phyloP scores from a whole-genome alignment of 2,888 invertebrate genomes.

The Ophioninae sp. region DNA sequence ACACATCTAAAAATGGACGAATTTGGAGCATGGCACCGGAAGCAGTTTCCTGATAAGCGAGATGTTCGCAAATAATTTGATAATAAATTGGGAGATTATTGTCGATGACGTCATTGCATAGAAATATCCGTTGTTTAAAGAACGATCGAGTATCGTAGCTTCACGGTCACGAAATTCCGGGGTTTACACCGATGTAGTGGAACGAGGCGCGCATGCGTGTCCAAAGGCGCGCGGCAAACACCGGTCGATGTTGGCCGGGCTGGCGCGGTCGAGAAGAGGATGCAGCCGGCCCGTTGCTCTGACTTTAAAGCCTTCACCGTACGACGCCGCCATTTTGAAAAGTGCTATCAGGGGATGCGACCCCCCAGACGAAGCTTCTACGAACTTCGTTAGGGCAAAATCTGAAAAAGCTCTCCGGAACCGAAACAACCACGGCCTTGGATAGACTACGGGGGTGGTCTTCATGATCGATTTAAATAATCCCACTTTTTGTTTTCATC shows the following conservation, averaged over 20 bases:
- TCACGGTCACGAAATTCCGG: constrained; percentile 73
- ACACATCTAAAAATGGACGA: too few relatives aligned
- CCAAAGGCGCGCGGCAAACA: constrained; percentile 64
- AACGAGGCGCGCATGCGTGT: constrained; percentile 65
- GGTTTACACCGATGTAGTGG: constrained; percentile 73
- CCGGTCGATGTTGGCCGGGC: constrained; percentile 80
- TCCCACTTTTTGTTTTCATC: not conserved
- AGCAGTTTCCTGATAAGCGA: too few relatives aligned
- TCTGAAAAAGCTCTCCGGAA: not conserved
- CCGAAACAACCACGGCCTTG: not conserved
- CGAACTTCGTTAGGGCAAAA: constrained; percentile 11
- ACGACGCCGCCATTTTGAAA: constrained; percentile 73
- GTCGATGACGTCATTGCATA: constrained; percentile 10
- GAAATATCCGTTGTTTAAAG: constrained; percentile 7
- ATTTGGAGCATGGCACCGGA: too few relatives aligned
- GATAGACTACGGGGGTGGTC: not conserved
- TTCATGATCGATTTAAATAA: not conserved
- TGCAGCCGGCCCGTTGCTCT: constrained; percentile 53
- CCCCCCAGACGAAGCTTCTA: constrained; percentile 42
- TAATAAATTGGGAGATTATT: constrained; percentile 5
- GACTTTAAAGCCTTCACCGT: constrained; percentile 65
- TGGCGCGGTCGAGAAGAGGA: constrained; percentile 71
- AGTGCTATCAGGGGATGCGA: constrained; percentile 52
- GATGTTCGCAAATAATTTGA: not conserved
- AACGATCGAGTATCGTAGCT: constrained; percentile 27